Evolutionary conservation across 2,888 invertebrate genomes (phyloP).

Genomic region (Acrocyrtus sp.): DNA sequence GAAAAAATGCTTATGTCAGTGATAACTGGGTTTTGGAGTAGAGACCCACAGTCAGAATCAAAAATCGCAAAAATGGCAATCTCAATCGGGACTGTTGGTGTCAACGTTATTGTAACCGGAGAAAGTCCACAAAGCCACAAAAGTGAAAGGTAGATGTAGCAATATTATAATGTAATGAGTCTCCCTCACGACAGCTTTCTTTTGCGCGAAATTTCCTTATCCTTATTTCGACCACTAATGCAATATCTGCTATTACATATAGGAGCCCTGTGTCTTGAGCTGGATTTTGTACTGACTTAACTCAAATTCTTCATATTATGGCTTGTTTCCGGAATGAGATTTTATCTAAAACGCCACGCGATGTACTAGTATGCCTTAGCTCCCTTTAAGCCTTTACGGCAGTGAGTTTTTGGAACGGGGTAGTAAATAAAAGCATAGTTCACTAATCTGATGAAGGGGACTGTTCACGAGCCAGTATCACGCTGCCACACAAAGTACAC

Average conservation of each 20-base stretch:
- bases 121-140: slow-evolving; percentile 4
- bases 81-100: too few relatives aligned
- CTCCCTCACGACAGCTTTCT: background rate
- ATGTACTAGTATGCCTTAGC: too few relatives aligned
- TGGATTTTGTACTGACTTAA: slow-evolving; percentile 8
- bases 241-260: background rate
- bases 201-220: background rate
- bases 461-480: too few relatives aligned
- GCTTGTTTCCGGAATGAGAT: slow-evolving; percentile 46
- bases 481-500: too few relatives aligned
- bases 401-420: too few relatives aligned
- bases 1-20: too few relatives aligned
- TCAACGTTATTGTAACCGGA: too few relatives aligned
- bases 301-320: slow-evolving; percentile 24
- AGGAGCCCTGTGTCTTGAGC: slow-evolving; percentile 23
- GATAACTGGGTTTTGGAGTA: too few relatives aligned
- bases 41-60: too few relatives aligned
- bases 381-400: slow-evolving; percentile 7
- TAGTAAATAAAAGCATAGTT: too few relatives aligned
- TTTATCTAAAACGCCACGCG: slow-evolving; percentile 39
- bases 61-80: too few relatives aligned
- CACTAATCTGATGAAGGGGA: slow-evolving; percentile 39
- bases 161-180: slow-evolving; percentile 8
- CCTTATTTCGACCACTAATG: too few relatives aligned
- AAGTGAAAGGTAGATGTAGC: slow-evolving; percentile 9